Evolutionary conservation across 2,888 invertebrate species (phyloP).

Genomic region (Eurytoma adleriae): DNA sequence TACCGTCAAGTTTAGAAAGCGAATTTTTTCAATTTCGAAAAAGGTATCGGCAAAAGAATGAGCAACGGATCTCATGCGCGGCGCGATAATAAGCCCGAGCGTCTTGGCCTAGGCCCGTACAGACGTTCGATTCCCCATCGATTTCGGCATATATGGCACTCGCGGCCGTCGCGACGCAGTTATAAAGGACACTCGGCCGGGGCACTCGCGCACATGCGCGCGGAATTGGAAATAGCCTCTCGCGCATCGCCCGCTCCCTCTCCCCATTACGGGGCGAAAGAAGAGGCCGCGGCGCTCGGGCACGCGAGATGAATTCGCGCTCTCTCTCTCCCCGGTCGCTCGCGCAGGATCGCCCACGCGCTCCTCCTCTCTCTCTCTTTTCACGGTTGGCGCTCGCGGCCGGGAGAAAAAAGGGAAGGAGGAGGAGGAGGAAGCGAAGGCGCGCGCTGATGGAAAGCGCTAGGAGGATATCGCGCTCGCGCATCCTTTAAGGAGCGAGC

Average conservation of each 20-base stretch:
- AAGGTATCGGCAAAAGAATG: not conserved
- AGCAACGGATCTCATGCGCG: not conserved
- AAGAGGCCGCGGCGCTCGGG: constrained; percentile 14
- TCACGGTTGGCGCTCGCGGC: constrained; percentile 31
- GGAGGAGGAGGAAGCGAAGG: constrained; percentile 24
- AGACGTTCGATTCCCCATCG: constrained; percentile 2
- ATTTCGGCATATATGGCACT: constrained; percentile 41
- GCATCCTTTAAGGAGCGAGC: constrained; percentile 20
- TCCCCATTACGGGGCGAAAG: constrained; percentile 10
- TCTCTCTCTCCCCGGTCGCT: not conserved
- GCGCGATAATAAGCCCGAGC: not conserved
- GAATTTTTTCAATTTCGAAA: not conserved
- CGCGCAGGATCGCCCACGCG: constrained; percentile 68
- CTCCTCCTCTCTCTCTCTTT: constrained; percentile 37
- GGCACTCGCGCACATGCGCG: not conserved
- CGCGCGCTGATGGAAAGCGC: constrained; percentile 48
- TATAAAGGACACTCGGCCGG: not conserved
- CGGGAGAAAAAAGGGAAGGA: constrained; percentile 54
- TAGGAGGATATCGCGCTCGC: constrained; percentile 1
- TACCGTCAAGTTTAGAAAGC: no score
- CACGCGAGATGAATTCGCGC: constrained; percentile 71
- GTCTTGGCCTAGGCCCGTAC: not conserved
- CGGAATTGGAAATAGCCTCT: no score
- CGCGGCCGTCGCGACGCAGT: not conserved
- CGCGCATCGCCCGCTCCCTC: not conserved